A percentile compares a stretch with the other conserved stretches of the same genome.
phyloP scores from a whole-genome alignment of 2,113 vertebrate species.

The Crotalus tigris region DNA sequence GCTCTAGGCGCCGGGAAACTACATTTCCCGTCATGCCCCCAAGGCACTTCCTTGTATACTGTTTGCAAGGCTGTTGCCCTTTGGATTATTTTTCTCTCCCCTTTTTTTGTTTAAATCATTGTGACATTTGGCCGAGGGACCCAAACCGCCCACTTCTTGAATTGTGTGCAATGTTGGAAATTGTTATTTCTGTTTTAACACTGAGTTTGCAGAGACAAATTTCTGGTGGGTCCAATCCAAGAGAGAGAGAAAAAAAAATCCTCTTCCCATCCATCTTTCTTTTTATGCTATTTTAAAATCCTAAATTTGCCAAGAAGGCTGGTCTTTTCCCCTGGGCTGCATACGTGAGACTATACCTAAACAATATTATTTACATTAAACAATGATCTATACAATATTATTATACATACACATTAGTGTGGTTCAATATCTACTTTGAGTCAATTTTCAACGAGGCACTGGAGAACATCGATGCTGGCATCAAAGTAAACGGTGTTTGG shows the following conservation, averaged over 20 bases:
- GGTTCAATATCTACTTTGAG: too few species aligned
- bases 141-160: neutral
- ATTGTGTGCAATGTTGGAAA: neutral
- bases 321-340: neutral
- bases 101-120: too few species aligned
- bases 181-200: neutral
- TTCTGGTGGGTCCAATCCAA: neutral
- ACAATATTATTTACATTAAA: neutral
- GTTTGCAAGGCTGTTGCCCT: neutral
- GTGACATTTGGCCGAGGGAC: neutral
- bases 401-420: neutral
- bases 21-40: slow-evolving; percentile 1
- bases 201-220: neutral
- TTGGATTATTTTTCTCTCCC: neutral
- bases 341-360: neutral
- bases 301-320: neutral
- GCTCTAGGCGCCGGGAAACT: neutral
- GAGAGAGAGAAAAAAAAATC: too few species aligned
- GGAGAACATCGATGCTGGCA: too few species aligned
- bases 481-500: too few species aligned
- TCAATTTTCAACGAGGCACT: too few species aligned
- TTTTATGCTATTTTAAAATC: neutral
- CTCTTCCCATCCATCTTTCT: neutral
- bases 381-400: neutral
- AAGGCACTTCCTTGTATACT: neutral